These are phyloP conservation scores for Tethya wilhelma DNA, from an alignment of 37 sponge, comb jelly and placozoan genomes.

Conservation along the genomic window DNA sequence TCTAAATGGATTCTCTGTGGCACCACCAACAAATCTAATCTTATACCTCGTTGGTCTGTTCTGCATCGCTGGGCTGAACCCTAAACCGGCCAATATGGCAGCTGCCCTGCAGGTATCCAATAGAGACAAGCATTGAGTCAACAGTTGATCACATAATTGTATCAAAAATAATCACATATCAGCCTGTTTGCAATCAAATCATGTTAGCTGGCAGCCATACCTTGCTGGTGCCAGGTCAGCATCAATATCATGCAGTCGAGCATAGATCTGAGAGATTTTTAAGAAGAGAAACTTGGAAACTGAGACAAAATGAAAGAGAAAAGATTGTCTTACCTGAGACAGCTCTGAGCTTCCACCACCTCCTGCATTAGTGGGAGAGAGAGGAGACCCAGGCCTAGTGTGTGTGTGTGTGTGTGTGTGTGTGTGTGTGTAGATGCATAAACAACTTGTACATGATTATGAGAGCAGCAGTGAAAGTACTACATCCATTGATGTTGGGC, in stretches of 20 bases:
- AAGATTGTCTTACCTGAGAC: not conserved
- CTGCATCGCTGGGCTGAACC: slow-evolving; percentile 80
- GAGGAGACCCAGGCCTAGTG: not conserved
- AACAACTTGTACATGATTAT: no score
- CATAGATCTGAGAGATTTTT: slow-evolving; percentile 55
- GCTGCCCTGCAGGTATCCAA: slow-evolving; percentile 40
- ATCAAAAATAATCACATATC: not conserved
- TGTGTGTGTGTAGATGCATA: no score
- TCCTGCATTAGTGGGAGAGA: not conserved
- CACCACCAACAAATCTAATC: no score
- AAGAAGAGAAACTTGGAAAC: not conserved
- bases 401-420: no score
- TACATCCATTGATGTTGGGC: no score
- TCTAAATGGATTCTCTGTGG: no score
- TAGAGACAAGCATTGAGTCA: not conserved
- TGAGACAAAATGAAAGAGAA: not conserved
- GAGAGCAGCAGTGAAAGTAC: no score
- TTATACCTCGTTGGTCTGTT: slow-evolving; percentile 66
- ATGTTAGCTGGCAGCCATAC: no score
- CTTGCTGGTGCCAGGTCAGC: slow-evolving; percentile 87
- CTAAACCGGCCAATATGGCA: slow-evolving; percentile 78
- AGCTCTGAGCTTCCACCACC: not conserved
- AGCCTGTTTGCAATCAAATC: not conserved
- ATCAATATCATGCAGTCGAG: slow-evolving; percentile 80
- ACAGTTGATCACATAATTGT: not conserved